These are phyloP conservation scores for Poecilia picta DNA, from an alignment of 2,797 vertebrate genomes.

Conservation along the genomic window DNA sequence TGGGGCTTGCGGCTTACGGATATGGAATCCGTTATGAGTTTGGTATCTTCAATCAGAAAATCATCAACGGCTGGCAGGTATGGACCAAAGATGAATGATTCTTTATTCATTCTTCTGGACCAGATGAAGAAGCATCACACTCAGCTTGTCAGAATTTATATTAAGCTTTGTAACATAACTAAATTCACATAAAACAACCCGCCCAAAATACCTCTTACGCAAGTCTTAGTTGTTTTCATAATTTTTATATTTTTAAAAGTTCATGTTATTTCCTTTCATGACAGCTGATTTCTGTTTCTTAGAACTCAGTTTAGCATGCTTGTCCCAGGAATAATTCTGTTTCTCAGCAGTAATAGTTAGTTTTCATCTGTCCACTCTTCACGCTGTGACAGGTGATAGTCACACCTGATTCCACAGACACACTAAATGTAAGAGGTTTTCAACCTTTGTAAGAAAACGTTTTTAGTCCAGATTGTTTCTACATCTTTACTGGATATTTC, in stretches of 20 bases:
- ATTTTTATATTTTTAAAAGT: not conserved
- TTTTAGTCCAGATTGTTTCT: not conserved
- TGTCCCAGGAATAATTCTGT: not conserved
- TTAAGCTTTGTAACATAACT: not conserved
- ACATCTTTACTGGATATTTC: not conserved
- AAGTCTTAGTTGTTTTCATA: not conserved
- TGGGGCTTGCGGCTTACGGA: slow-evolving; percentile 90
- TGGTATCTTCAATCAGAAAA: slow-evolving; percentile 93
- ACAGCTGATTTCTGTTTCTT: not conserved
- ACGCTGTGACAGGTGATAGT: not conserved
- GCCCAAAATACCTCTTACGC: not conserved
- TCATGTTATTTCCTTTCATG: not conserved
- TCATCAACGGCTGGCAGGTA: slow-evolving; percentile 88
- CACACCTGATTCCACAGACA: not conserved
- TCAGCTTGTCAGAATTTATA: not conserved
- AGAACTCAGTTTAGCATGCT: not conserved
- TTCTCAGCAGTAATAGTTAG: not conserved
- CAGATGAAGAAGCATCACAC: not conserved
- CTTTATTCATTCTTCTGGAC: not conserved
- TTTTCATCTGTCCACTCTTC: not conserved
- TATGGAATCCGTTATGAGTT: slow-evolving; percentile 94
- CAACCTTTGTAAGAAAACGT: not conserved
- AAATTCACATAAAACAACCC: not conserved
- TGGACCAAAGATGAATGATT: not conserved
- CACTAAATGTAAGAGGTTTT: not conserved